These are phyloP conservation scores for Turdus rufiventris DNA, from an alignment of 2,113 vertebrate species.

Conservation along the genomic window DNA sequence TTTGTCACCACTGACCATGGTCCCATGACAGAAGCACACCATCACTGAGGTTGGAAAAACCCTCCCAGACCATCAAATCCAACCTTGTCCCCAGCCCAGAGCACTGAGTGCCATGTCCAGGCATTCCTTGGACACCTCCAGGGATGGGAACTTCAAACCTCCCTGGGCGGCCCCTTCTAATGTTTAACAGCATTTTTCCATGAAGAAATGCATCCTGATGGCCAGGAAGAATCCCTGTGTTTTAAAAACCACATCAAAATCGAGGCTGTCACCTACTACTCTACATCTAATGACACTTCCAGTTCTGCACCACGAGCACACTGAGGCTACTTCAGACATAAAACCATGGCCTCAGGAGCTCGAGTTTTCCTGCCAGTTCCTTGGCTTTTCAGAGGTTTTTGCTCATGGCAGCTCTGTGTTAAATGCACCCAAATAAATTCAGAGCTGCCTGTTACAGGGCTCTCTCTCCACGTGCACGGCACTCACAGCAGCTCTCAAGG, in stretches of 20 bases:
- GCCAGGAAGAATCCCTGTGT: background rate
- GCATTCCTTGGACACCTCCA: background rate
- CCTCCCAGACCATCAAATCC: background rate
- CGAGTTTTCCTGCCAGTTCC: rapidly evolving
- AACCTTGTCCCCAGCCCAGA: background rate
- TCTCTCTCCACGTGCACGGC: background rate
- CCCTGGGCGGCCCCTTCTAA: rapidly evolving
- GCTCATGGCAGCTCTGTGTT: background rate
- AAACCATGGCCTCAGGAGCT: background rate
- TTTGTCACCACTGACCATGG: background rate
- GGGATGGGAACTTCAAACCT: background rate
- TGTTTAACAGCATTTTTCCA: background rate
- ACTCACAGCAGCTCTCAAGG: constrained; percentile 6
- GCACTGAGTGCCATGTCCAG: background rate
- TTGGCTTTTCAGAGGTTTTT: background rate
- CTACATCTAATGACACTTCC: rapidly evolving
- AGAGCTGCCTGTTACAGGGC: background rate
- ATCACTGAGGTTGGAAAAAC: background rate
- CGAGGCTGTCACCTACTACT: rapidly evolving
- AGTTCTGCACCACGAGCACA: rapidly evolving
- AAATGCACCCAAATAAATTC: background rate
- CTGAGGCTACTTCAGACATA: rapidly evolving
- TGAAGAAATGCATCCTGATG: background rate
- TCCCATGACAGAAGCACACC: background rate
- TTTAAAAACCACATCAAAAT: background rate